Percentiles rank a stretch among this genome's conserved stretches.
Evolutionary conservation across 2,113 vertebrate genomes (phyloP).

Genomic region (Thermophis baileyi): DNA sequence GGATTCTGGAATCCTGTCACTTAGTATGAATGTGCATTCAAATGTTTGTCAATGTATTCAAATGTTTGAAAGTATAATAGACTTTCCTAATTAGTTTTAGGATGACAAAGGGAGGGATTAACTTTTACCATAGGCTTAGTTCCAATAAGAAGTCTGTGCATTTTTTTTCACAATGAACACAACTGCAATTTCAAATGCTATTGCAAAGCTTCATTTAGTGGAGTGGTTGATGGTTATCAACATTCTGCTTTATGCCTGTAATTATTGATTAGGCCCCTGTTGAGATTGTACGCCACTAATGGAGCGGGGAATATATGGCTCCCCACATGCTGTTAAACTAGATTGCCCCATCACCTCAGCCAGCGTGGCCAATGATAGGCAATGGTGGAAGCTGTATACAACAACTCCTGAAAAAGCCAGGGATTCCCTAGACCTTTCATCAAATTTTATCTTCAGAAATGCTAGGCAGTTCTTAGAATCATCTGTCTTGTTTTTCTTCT

Average conservation of each 20-base stretch:
- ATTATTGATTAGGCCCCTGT: neutral
- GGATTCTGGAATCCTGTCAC: neutral
- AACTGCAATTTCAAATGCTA: neutral
- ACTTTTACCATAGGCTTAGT: neutral
- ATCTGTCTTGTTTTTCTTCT: neutral
- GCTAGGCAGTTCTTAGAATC: neutral
- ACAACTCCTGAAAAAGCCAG: neutral
- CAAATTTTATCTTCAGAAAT: neutral
- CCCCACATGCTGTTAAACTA: neutral
- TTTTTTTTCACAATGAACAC: neutral
- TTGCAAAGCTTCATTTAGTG: neutral
- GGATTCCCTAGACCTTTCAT: neutral
- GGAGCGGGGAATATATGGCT: neutral
- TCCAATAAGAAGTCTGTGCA: neutral
- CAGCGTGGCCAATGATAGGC: neutral
- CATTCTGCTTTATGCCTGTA: neutral
- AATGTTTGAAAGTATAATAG: neutral
- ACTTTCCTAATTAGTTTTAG: too few species aligned
- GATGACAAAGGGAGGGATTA: neutral
- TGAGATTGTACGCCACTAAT: neutral
- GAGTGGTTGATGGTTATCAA: neutral
- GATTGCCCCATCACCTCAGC: neutral
- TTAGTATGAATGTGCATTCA: neutral
- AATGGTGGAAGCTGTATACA: neutral
- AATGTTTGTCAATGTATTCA: neutral